A percentile compares a stretch with the other conserved stretches of the same genome.
phyloP scores from a whole-genome alignment of 2,797 vertebrate species.

The Odontamblyopus lacepedii region DNA sequence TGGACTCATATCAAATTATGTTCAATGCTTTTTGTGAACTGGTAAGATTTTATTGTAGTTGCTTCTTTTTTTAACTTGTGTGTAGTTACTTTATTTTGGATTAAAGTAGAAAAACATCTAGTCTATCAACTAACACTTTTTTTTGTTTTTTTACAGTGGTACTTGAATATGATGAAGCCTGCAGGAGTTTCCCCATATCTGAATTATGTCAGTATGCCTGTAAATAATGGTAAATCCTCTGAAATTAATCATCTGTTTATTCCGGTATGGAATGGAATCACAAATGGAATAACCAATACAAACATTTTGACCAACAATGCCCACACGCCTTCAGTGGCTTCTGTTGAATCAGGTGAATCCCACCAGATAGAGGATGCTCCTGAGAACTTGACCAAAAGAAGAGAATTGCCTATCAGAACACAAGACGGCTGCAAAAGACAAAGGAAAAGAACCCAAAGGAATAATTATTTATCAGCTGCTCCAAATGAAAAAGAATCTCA shows the following conservation, averaged over 20 bases:
- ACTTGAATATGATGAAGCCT: constrained; percentile 27
- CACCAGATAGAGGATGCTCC: constrained; percentile 14
- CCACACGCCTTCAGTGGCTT: constrained; percentile 5
- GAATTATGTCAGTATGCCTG: constrained; percentile 16
- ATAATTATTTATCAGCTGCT: constrained; percentile 10
- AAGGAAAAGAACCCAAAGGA: constrained; percentile 5
- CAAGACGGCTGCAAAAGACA: constrained; percentile 16
- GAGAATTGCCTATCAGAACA: not conserved
- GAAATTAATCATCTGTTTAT: constrained; percentile 25
- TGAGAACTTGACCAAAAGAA: constrained; percentile 24
- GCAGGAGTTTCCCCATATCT: constrained; percentile 19
- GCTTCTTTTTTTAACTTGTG: not conserved
- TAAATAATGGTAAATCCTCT: constrained; percentile 7
- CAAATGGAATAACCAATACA: constrained; percentile 32
- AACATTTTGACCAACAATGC: constrained; percentile 24
- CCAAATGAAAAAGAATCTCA: constrained; percentile 19
- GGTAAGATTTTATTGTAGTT: not conserved
- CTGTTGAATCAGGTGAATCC: constrained; percentile 15
- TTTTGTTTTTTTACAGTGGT: constrained; percentile 48
- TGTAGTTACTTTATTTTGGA: not conserved
- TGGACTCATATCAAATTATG: too few species aligned
- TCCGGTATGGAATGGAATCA: constrained; percentile 36
- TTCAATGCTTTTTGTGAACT: not conserved
- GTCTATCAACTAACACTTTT: not conserved
- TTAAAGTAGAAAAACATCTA: not conserved